Percentiles rank a stretch among this genome's conserved stretches.
These are phyloP conservation scores for Mesitornis unicolor DNA, from an alignment of 2,113 vertebrate species.

Conservation along the genomic window DNA sequence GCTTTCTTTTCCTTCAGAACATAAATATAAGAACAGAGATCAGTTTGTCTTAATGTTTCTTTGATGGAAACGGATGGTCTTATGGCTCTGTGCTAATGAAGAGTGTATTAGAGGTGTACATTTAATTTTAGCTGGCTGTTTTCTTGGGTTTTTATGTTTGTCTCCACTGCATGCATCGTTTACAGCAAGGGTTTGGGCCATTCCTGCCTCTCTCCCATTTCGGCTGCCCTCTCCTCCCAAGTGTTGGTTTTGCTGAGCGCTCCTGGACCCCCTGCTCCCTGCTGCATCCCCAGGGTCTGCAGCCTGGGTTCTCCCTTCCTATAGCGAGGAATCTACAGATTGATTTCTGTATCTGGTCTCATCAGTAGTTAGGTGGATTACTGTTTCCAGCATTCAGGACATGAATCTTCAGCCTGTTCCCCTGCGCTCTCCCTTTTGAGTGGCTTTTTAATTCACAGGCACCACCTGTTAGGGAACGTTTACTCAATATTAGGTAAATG, in stretches of 20 bases:
- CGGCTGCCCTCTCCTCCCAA: accelerated
- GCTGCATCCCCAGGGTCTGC: no score
- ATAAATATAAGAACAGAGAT: background rate
- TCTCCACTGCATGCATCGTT: background rate
- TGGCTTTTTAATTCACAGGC: background rate
- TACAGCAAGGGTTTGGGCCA: background rate
- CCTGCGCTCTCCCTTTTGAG: background rate
- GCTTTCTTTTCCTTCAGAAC: background rate
- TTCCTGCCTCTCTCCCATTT: no score
- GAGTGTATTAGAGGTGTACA: background rate
- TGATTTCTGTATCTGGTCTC: background rate
- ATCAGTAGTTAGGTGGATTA: background rate
- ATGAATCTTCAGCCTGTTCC: background rate
- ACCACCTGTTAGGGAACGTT: background rate
- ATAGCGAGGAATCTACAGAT: background rate
- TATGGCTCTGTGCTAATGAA: background rate
- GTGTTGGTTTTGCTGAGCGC: background rate
- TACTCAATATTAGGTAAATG: background rate
- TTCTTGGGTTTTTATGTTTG: background rate
- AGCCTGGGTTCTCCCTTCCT: no score
- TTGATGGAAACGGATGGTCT: background rate
- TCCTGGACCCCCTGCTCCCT: no score
- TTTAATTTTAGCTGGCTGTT: background rate
- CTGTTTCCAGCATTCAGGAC: background rate
- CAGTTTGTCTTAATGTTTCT: background rate